Conservation (phyloP, 2,113 vertebrate species). For the Herpetotheres cachinnans region DNA sequence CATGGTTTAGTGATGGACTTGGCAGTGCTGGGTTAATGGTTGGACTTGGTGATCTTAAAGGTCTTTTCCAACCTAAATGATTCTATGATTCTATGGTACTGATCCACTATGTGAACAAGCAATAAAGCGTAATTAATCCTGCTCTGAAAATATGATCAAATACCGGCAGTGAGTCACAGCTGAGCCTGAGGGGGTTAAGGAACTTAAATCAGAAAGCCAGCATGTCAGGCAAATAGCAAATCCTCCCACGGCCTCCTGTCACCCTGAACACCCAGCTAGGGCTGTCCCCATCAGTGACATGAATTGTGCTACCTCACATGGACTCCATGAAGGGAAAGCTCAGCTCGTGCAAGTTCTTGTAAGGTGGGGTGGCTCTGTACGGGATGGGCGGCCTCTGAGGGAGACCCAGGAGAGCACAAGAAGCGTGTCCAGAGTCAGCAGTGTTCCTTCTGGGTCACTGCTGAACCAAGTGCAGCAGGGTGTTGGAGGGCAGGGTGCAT, state of each 20-base stretch:
- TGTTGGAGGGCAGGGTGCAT: neutral
- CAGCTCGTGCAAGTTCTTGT: neutral
- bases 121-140: slow-evolving; percentile 48
- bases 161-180: slow-evolving; percentile 2
- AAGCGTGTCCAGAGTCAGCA: neutral
- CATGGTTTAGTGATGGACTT: neutral
- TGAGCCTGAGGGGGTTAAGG: neutral
- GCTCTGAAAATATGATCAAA: slow-evolving; percentile 46
- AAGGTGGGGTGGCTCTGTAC: neutral
- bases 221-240: neutral
- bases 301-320: neutral
- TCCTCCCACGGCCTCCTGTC: neutral
- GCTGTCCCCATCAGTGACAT: neutral
- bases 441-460: neutral
- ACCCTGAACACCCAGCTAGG: neutral
- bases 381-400: neutral
- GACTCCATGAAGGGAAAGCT: neutral
- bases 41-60: neutral
- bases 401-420: neutral
- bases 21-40: neutral
- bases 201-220: neutral
- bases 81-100: neutral
- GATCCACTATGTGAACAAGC: neutral
- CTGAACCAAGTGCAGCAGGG: neutral
- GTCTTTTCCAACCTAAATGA: neutral